Conservation (phyloP, 2,888 invertebrate genomes). For the Dromius quadrimaculatus region DNA sequence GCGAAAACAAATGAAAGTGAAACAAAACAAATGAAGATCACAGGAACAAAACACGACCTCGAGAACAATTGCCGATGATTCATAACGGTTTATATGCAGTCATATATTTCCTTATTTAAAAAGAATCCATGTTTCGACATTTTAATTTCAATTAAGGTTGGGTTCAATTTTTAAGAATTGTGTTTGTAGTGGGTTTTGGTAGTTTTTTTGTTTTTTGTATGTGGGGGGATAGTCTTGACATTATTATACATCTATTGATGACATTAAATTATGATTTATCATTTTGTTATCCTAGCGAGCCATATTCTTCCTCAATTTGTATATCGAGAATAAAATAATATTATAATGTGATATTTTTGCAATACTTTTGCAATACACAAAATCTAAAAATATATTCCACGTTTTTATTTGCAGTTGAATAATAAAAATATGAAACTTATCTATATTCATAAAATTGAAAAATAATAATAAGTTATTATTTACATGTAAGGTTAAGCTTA, state of each 20-base stretch:
- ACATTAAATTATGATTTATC: too few species aligned
- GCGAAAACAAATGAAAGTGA: constrained; percentile 33
- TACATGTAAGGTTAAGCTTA: too few species aligned
- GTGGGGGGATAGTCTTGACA: constrained; percentile 18
- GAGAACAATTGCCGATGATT: constrained; percentile 12
- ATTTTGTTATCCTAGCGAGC: too few species aligned
- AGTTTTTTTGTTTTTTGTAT: constrained; percentile 19
- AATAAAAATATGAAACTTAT: too few species aligned
- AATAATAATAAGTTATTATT: too few species aligned
- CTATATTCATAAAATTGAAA: too few species aligned
- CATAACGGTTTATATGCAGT: constrained; percentile 31
- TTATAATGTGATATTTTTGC: too few species aligned
- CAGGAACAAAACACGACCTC: constrained; percentile 32
- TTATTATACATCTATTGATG: constrained; percentile 21
- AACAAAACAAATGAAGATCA: constrained; percentile 36
- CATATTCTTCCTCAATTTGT: too few species aligned
- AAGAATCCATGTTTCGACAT: background rate
- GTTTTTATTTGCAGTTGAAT: too few species aligned
- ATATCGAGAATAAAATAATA: too few species aligned
- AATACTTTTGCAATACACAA: too few species aligned
- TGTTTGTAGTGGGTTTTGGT: constrained; percentile 10
- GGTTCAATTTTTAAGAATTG: constrained; percentile 4
- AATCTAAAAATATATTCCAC: too few species aligned
- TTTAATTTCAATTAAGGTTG: background rate
- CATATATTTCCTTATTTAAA: constrained; percentile 12